Evolutionary conservation across 2,113 vertebrate species (phyloP).

Genomic region (Sinocyclocheilus anophthalmus): DNA sequence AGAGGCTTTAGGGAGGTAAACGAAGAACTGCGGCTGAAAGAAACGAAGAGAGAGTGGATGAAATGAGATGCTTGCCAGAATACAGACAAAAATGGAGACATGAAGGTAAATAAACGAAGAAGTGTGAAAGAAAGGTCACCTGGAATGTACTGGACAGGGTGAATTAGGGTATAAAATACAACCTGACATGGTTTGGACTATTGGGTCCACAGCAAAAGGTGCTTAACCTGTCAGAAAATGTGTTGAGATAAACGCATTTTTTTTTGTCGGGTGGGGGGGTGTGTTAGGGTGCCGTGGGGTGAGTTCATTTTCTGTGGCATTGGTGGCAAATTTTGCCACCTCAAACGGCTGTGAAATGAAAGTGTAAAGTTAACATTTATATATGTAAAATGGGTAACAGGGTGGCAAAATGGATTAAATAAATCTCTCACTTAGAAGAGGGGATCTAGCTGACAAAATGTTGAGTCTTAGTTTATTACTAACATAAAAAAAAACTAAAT

Average conservation of each 20-base stretch:
- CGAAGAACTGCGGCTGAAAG: not conserved
- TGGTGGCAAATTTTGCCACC: not conserved
- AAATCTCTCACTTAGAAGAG: not conserved
- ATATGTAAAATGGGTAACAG: not conserved
- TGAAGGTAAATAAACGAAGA: not conserved
- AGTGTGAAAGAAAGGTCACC: not conserved
- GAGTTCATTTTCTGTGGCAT: not conserved
- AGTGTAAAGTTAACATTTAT: no score
- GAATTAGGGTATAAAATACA: not conserved
- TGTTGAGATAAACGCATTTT: not conserved
- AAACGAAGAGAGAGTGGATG: constrained; percentile 14
- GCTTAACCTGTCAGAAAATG: not conserved
- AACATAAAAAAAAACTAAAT: not conserved
- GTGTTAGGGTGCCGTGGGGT: no score
- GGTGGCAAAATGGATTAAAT: not conserved
- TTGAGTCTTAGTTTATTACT: not conserved
- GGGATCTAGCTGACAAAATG: not conserved
- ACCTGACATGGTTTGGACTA: no score
- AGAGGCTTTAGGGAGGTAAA: not conserved
- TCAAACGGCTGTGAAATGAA: no score
- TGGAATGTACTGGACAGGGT: not conserved
- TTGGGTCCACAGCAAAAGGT: not conserved
- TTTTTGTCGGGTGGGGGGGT: no score
- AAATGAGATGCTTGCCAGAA: not conserved
- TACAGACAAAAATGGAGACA: not conserved